Conservation (phyloP, 2,888 invertebrate species). For the Galerucella nymphaeae region DNA sequence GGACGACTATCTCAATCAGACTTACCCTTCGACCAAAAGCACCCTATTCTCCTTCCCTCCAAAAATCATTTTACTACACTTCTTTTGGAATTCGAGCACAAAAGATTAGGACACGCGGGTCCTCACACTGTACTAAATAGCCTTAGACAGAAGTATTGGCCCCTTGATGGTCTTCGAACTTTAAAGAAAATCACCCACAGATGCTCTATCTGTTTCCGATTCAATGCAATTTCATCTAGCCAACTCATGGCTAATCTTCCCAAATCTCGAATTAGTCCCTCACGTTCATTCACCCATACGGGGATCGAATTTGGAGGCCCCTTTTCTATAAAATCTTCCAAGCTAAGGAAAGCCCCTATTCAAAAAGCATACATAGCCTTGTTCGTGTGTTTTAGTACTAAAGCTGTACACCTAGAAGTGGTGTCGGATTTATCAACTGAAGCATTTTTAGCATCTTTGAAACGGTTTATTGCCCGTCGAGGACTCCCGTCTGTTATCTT, state of each 20-base stretch:
- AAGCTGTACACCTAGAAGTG: constrained; percentile 1
- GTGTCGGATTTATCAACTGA: not conserved
- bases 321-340: constrained; percentile 1
- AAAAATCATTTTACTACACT: not conserved
- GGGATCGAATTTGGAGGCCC: not conserved
- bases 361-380: not conserved
- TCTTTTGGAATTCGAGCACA: not conserved
- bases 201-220: constrained; percentile 1
- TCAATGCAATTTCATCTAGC: no score
- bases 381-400: not conserved
- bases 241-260: no score
- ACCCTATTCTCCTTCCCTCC: not conserved
- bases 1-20: constrained; percentile 1
- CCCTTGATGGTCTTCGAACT: constrained; percentile 8
- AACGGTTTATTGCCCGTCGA: constrained; percentile 11
- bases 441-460: not conserved
- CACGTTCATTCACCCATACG: not conserved
- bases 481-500: constrained; percentile 9
- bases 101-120: not conserved
- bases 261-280: no score
- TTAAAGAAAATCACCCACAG: not conserved
- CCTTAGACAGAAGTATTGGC: constrained; percentile 2
- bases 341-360: not conserved
- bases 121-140: not conserved
- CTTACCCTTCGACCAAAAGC: not conserved